A percentile compares a stretch with the other conserved stretches of the same genome.
Conservation (phyloP, 2,888 invertebrate species). For the Neria commutata region DNA sequence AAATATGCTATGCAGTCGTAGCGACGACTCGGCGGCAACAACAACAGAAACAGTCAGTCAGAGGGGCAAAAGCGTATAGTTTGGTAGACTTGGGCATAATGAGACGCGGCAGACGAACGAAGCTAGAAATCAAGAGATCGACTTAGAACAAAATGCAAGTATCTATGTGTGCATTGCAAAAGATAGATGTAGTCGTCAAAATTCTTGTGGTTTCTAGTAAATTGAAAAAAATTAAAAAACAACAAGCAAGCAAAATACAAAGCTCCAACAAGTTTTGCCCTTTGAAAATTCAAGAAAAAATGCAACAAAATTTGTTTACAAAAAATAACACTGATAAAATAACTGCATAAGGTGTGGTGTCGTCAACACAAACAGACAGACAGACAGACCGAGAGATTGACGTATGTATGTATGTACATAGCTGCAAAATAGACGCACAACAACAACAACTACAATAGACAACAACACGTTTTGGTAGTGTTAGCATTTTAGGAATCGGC, state of each 20-base stretch:
- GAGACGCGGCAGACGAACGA: neutral
- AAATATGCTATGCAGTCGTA: neutral
- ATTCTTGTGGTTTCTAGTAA: constrained; percentile 22
- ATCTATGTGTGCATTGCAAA: too few relatives aligned
- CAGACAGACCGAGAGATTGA: neutral
- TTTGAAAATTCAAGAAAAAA: constrained; percentile 18
- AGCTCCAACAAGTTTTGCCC: constrained; percentile 20
- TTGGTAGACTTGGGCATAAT: too few relatives aligned
- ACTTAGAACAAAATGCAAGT: too few relatives aligned
- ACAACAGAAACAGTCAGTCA: neutral
- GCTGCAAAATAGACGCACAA: constrained; percentile 29
- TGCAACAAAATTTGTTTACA: constrained; percentile 16
- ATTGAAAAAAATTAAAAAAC: constrained; percentile 18
- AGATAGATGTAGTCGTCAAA: constrained; percentile 4
- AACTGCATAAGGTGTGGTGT: constrained; percentile 45
- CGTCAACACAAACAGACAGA: constrained; percentile 33
- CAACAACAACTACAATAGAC: too few relatives aligned
- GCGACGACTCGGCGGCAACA: neutral
- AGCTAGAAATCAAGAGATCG: too few relatives aligned
- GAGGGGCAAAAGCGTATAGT: too few relatives aligned
- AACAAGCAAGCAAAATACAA: constrained; percentile 28
- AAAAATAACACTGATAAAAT: constrained; percentile 40
- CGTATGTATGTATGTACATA: constrained; percentile 25
- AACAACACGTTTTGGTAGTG: too few relatives aligned
- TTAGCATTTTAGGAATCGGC: too few relatives aligned